Evolutionary conservation across 2,113 vertebrate species (phyloP).

Genomic region (Tenebrosternarchus preto): DNA sequence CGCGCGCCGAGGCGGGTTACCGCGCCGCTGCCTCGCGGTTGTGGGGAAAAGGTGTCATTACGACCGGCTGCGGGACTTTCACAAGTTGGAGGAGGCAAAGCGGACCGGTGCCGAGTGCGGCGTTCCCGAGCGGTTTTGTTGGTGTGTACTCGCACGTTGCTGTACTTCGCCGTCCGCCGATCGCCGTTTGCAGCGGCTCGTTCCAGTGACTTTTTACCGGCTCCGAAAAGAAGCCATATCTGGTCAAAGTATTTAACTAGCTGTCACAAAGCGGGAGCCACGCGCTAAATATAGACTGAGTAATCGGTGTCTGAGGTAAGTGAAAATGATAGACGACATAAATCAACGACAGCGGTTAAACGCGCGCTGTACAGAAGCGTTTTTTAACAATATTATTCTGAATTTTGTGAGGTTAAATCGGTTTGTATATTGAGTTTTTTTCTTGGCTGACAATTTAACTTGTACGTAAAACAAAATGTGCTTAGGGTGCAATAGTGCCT

Average conservation of each 20-base stretch:
- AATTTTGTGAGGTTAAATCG: too few relatives aligned
- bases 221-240: constrained; percentile 80
- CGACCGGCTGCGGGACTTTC: neutral
- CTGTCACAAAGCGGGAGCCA: constrained; percentile 63
- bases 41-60: constrained; percentile 57
- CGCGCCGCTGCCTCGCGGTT: constrained; percentile 59
- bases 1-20: constrained; percentile 39
- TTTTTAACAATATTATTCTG: too few relatives aligned
- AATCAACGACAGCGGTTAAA: too few relatives aligned
- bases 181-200: constrained; percentile 42
- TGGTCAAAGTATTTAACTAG: constrained; percentile 85
- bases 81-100: constrained; percentile 16
- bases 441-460: too few relatives aligned
- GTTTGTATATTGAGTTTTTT: too few relatives aligned
- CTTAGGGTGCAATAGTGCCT: too few relatives aligned
- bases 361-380: too few relatives aligned
- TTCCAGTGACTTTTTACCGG: constrained; percentile 59
- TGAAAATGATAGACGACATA: neutral
- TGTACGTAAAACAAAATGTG: too few relatives aligned
- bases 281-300: neutral
- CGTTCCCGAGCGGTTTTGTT: too few relatives aligned
- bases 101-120: neutral
- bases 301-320: constrained; percentile 32
- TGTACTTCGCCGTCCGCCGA: constrained; percentile 16
- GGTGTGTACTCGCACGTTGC: neutral